Percentiles rank a stretch among this genome's conserved stretches.
These are phyloP conservation scores for Cerastis rubricosa DNA, from an alignment of 2,888 invertebrate genomes.

Conservation along the genomic window DNA sequence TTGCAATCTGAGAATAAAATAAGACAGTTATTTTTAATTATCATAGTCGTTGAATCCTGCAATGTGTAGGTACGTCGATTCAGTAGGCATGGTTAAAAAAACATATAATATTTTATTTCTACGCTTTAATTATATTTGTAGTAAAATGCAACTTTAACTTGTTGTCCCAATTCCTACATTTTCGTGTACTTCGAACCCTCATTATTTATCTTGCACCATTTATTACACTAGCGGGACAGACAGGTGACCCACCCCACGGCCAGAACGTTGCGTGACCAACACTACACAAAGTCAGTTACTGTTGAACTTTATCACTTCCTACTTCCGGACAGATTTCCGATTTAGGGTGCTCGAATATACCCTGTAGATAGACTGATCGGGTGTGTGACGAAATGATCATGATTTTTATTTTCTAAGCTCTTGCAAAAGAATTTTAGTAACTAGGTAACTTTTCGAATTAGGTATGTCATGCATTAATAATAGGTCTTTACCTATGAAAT, in stretches of 20 bases:
- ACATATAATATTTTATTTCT: background rate
- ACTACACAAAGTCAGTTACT: constrained; percentile 83
- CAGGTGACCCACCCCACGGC: constrained; percentile 75
- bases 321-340: constrained; percentile 85
- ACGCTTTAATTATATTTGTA: background rate
- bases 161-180: background rate
- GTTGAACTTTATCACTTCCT: constrained; percentile 88
- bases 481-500: too few relatives aligned
- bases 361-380: constrained; percentile 47
- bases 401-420: background rate
- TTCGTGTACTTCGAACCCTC: constrained; percentile 44
- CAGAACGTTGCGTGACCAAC: constrained; percentile 81
- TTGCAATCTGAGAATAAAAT: constrained; percentile 71
- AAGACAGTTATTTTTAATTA: background rate
- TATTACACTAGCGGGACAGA: constrained; percentile 76
- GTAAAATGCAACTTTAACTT: background rate
- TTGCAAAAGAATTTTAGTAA: background rate
- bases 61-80: too few relatives aligned
- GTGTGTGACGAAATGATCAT: background rate
- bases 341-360: constrained; percentile 66
- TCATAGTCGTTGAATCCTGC: background rate
- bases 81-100: background rate
- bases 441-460: background rate
- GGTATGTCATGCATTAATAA: background rate
- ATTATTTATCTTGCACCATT: constrained; percentile 77